Percentiles rank a stretch among this genome's conserved stretches.
These are phyloP conservation scores for Drosophila nebulosa DNA, from an alignment of 1,140 invertebrate genomes.

Conservation along the genomic window DNA sequence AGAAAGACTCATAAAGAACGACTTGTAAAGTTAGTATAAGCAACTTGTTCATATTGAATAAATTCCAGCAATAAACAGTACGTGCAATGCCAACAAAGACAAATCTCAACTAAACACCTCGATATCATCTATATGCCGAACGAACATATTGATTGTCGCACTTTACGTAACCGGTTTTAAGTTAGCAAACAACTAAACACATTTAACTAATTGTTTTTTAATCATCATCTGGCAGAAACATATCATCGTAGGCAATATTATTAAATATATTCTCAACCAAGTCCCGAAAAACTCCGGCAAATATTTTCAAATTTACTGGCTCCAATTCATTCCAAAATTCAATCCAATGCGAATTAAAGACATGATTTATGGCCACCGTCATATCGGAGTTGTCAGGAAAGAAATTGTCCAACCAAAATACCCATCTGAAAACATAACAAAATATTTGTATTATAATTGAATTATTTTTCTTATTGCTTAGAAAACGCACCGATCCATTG, in stretches of 20 bases:
- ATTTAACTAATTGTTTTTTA: not conserved
- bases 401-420: conserved; percentile 50
- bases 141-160: not conserved
- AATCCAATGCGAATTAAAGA: conserved; percentile 52
- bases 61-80: not conserved
- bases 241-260: conserved; percentile 52
- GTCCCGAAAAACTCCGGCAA: conserved; percentile 32
- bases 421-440: conserved; percentile 23
- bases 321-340: conserved; percentile 64
- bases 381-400: conserved; percentile 46
- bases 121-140: not conserved
- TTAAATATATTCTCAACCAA: conserved; percentile 42
- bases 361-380: conserved; percentile 41
- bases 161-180: conserved; percentile 31
- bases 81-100: not conserved
- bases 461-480: not conserved
- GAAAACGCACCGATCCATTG: conserved; percentile 42
- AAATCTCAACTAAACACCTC: not conserved
- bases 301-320: conserved; percentile 32
- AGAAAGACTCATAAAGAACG: not conserved
- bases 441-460: not conserved
- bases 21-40: conserved; percentile 6
- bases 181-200: conserved; percentile 6
- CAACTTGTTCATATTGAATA: conserved; percentile 13
- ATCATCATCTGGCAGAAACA: conserved; percentile 44